Percentiles rank a stretch among this genome's conserved stretches.
phyloP scores from a whole-genome alignment of 2,113 vertebrate genomes.

The Colius striatus region DNA sequence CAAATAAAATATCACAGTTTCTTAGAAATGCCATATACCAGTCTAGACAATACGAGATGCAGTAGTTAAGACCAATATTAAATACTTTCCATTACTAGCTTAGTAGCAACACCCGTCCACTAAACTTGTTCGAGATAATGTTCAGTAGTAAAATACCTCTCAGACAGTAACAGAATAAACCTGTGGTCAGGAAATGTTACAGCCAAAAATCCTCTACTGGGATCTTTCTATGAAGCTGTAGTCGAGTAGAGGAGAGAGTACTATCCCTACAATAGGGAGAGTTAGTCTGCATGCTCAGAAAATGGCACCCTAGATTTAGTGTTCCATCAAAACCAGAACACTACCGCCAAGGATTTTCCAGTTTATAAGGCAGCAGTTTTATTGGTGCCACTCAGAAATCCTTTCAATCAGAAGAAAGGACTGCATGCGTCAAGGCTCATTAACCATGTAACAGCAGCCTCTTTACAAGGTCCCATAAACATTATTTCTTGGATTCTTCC shows the following conservation, averaged over 20 bases:
- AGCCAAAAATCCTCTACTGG: background rate
- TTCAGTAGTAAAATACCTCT: background rate
- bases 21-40: background rate
- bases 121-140: background rate
- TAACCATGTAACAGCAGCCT: slow-evolving; percentile 47
- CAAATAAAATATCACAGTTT: background rate
- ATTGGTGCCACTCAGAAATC: slow-evolving; percentile 33
- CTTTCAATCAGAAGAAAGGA: slow-evolving; percentile 29
- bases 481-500: background rate
- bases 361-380: slow-evolving; percentile 46
- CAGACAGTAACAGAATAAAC: background rate
- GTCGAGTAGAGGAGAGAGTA: background rate
- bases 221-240: background rate
- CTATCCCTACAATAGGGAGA: background rate
- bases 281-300: background rate
- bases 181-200: background rate
- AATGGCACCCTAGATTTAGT: background rate
- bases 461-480: slow-evolving; percentile 49
- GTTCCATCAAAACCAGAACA: slow-evolving; percentile 9
- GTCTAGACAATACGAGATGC: rapidly evolving
- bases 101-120: background rate
- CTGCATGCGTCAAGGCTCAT: slow-evolving; percentile 33
- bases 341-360: background rate
- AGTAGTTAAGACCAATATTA: background rate
- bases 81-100: background rate